Evolutionary conservation across 2,888 invertebrate genomes (phyloP).

Genomic region (Polydesmus complanatus): DNA sequence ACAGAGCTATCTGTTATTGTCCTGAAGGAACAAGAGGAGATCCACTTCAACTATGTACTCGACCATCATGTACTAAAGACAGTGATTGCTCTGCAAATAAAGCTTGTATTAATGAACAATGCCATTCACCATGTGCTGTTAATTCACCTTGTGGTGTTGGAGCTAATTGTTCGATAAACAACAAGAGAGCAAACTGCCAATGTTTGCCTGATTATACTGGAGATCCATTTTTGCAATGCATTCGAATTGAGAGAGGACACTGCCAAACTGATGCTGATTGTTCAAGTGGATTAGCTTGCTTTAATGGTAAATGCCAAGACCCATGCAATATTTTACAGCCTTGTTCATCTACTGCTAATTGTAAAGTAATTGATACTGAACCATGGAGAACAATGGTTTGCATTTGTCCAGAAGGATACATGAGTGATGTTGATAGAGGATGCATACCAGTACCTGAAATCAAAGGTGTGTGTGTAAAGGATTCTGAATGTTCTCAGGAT

Average conservation of each 20-base stretch:
- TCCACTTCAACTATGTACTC: slow-evolving; percentile 16
- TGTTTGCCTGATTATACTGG: slow-evolving; percentile 64
- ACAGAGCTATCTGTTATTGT: slow-evolving; percentile 21
- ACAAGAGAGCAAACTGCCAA: slow-evolving; percentile 51
- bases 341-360: slow-evolving; percentile 30
- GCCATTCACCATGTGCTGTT: slow-evolving; percentile 56
- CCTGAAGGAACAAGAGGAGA: slow-evolving; percentile 24
- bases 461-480: slow-evolving; percentile 17
- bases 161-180: slow-evolving; percentile 40
- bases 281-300: slow-evolving; percentile 60
- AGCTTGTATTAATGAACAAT: slow-evolving; percentile 71
- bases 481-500: slow-evolving; percentile 18
- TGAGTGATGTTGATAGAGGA: slow-evolving; percentile 19
- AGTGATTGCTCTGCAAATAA: slow-evolving; percentile 75
- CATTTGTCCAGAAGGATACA: slow-evolving; percentile 32
- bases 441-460: slow-evolving; percentile 18
- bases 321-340: slow-evolving; percentile 29
- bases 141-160: slow-evolving; percentile 45
- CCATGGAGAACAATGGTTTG: slow-evolving; percentile 82
- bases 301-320: slow-evolving; percentile 65
- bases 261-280: slow-evolving; percentile 73
- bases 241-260: slow-evolving; percentile 34
- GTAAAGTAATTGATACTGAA: slow-evolving; percentile 65
- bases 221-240: slow-evolving; percentile 17
- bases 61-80: slow-evolving; percentile 70